Base-by-base conservation (phyloP, 2,113 vertebrate genomes). In the Albula goreensis region DNA sequence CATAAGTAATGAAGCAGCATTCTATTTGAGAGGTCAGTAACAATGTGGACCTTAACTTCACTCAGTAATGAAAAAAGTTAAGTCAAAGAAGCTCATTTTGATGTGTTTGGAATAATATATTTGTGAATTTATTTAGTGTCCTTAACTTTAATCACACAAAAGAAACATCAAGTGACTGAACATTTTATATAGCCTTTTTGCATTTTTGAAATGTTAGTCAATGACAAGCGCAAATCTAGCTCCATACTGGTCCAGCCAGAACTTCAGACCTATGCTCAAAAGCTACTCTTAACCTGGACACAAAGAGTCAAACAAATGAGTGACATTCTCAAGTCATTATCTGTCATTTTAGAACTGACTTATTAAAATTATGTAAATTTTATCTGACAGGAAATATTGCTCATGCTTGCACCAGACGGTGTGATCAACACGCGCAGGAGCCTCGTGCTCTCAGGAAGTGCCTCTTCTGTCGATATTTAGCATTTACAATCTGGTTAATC, bases 381-480 rank as follows among this genome's bases (percentile, higher is more conserved):
- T 74, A 13, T 31, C 70, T 74, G 31, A 70, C 22, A n/a, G n/a
- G 13, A 25, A 74, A 74, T 74, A 74, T 74, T 74, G n/a, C 70
- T 74, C 70, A 25, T 74, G 22, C 11, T n/a, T 74, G 70, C 70
- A 31, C n/a, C 70, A 56, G 52, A 56, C 79, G 41, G 84, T 85
- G 77, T 25, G 66, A 56, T 57, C 84, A 80, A 78, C 83, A 78
- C 25, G 50, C 41, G 53, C 52, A 4, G 9, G 22, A 56, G 50
- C 84, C 84, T 56, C 74, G 60, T 85, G 84, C 80, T 79, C 80
- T 60, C 77, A 80, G 70, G 22, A 74, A 22, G 31, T 74, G 70
- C 80, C 31, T 85, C n/a, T 51, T 50, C 56, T 51, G 53, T 51
- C 17, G 31, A 52, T 70, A 80, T 78, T 80, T 84, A 41, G 52